Evolutionary conservation across 2,797 vertebrate species (phyloP), one percentile per base, ranked within the genome.

Genomic region (Synanceia verrucosa): DNA sequence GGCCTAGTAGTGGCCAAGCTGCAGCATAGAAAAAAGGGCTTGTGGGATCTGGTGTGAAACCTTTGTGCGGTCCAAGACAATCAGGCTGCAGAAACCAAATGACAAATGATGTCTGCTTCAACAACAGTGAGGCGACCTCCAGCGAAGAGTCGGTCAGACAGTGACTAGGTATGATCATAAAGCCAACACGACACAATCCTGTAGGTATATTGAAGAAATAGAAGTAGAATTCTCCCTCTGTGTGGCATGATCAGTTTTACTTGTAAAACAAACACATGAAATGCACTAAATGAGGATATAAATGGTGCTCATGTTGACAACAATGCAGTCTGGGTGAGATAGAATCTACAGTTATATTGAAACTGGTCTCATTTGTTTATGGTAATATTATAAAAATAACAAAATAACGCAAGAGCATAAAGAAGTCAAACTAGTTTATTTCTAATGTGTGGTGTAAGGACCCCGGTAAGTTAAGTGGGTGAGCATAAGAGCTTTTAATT

Each of bases 1-100:
- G 70, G 62, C 73, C 64, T 48, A 16, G 78, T 24, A 18, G 72
- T 39, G 76, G 65, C 64, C 70, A 18, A 29, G 65, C 77, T 58
- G 69, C 63, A 47, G 52, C 46, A 50, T 16, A 19, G 64, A 48
- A 33, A 52, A 29, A 36, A 36, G n/a, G 50, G 19, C 47, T 77
- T 50, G 19, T 66, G 55, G 62, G 71, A 77, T 66, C 55, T 56
- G 33, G 47, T 62, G 34, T 10, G 14, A 39, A 68, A 39, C 29
- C 10, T 16, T 23, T 4, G 3, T 50, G 47, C 29, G 33, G 48
- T 53, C 55, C 48, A 21, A 61, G 4, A 29, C 61, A 68, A 72
- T 78, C 39, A 59, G 51, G 34, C 44, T 57, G 28, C 52, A 65
- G 33, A 58, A 14, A 34, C 3, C 29, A 55, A 69, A 81, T 70